These are phyloP conservation scores for Brachionus rotundiformis DNA, from an alignment of 1,140 invertebrate species.

Conservation along the genomic window DNA sequence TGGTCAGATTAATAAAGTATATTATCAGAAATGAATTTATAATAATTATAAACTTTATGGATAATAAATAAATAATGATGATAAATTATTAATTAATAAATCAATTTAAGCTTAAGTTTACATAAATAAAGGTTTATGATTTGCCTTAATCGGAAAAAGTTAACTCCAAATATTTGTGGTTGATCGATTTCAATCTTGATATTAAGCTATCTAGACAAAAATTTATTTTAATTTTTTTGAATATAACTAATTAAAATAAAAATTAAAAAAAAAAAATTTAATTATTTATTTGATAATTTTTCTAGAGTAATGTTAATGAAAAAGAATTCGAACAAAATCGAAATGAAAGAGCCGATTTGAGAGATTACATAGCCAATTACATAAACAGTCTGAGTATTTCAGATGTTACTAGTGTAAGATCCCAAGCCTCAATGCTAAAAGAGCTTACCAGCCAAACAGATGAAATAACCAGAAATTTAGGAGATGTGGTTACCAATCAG, in stretches of 20 bases:
- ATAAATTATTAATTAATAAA: too few species aligned
- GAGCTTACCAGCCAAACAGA: slow-evolving; percentile 13
- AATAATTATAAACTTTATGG: too few species aligned
- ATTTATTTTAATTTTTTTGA: neutral
- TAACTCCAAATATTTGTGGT: too few species aligned
- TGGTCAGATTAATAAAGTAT: too few species aligned
- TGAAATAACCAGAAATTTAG: slow-evolving; percentile 38
- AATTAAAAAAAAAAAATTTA: neutral
- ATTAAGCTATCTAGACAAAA: neutral
- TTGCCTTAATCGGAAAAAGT: too few species aligned
- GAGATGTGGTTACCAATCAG: neutral
- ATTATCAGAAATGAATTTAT: too few species aligned
- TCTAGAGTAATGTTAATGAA: slow-evolving; percentile 6
- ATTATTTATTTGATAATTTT: neutral
- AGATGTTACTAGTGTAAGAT: neutral
- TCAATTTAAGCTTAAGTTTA: too few species aligned
- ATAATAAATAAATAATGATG: too few species aligned
- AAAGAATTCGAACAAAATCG: slow-evolving; percentile 12
- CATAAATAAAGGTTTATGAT: too few species aligned
- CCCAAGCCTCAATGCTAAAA: slow-evolving; percentile 16
- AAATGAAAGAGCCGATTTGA: slow-evolving; percentile 38
- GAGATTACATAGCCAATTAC: slow-evolving; percentile 15
- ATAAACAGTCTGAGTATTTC: slow-evolving; percentile 38
- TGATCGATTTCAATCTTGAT: too few species aligned
- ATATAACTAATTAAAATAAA: neutral